Percentiles rank a stretch among this genome's conserved stretches.
Conservation (phyloP, 2,113 vertebrate species). For the Rattus norvegicus region GRCr8 NC_086022.1:104607001-104607500, state of each 20-base stretch:
- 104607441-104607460: neutral
- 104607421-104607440: accelerated
- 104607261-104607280: neutral
- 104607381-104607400: neutral
- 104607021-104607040: neutral
- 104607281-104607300: neutral
- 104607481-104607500: no score
- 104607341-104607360: neutral
- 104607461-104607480: neutral
- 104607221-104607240: neutral
- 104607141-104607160: neutral
- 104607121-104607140: neutral
- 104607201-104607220: neutral
- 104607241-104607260: neutral
- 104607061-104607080: neutral
- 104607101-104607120: neutral
- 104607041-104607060: neutral
- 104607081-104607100: neutral
- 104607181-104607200: neutral
- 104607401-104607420: neutral
- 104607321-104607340: neutral
- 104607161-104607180: neutral
- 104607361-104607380: neutral
- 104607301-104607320: neutral
- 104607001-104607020: neutral